phyloP scores from a whole-genome alignment of 2,888 invertebrate genomes.

The Syrista parreyssii region DNA sequence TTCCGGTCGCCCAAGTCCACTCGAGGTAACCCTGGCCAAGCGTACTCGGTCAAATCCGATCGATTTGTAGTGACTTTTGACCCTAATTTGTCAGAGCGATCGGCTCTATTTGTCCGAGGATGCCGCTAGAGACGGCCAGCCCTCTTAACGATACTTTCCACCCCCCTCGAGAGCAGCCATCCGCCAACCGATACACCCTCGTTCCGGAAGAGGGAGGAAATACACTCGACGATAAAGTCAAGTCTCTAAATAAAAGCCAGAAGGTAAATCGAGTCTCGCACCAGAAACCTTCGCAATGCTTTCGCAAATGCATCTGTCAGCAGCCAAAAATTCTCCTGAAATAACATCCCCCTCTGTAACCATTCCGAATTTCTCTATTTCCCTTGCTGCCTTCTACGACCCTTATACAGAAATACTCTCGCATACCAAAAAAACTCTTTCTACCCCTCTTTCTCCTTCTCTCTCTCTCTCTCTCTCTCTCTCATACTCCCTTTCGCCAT shows the following conservation, averaged over 20 bases:
- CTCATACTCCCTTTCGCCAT: conserved; percentile 45
- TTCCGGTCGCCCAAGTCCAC: too few relatives aligned
- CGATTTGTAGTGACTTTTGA: conserved; percentile 3
- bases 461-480: conserved; percentile 32
- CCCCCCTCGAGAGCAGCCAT: background rate
- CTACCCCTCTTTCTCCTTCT: conserved; percentile 32
- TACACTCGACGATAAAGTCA: background rate
- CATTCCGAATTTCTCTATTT: conserved; percentile 21
- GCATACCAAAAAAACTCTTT: conserved; percentile 16
- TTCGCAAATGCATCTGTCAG: conserved; percentile 53
- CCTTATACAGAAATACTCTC: conserved; percentile 21
- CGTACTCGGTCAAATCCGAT: background rate
- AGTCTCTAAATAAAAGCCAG: conserved; percentile 38
- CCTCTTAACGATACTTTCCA: background rate
- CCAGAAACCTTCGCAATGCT: conserved; percentile 46
- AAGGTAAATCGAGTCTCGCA: background rate
- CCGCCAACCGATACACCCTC: background rate
- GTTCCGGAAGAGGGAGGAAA: background rate
- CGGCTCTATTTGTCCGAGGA: background rate
- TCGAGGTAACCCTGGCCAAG: background rate
- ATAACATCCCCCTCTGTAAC: conserved; percentile 43
- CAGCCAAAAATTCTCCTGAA: conserved; percentile 49
- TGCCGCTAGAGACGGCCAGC: background rate
- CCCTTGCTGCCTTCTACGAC: conserved; percentile 31
- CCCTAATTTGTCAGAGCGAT: conserved; percentile 2